Base-by-base conservation (phyloP, 2,888 invertebrate species). In the Nomada lathburiana region DNA sequence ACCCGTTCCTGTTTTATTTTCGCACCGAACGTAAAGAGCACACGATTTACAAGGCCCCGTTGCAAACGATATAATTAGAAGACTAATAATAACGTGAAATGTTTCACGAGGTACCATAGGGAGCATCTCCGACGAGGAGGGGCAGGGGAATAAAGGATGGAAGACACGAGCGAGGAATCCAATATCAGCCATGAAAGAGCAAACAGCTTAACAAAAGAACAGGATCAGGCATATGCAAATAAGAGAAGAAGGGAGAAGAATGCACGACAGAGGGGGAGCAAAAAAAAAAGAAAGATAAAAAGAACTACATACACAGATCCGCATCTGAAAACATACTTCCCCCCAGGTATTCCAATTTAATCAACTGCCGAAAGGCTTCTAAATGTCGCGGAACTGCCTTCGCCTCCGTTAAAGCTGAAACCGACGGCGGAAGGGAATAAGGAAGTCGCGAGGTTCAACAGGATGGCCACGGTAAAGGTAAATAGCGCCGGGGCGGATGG, bases 301-400 rank as follows among this genome's bases (percentile, higher is more conserved):
- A 5, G 29, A 53, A 18, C 7, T 47, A 20, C 26, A 13, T 5
- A 62, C 47, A 64, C 59, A 73, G 64, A 78, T 65, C 52, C 70
- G 7, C 68, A 36, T 26, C 53, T 23, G 59, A 57, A 67, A 83
- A 74, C 72, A 55, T 57, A 65, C 70, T 68, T 60, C 52, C 50
- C n/a, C 18, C 69, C 23, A 67, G 69, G 68, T 65, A 79, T 75
- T 70, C 76, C 83, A 84, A 83, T 84, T 83, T 84, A 80, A 83
- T 80, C 83, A 80, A 68, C 71, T 70, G 29, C 63, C 69, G 74
- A 79, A 76, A 83, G 74, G 73, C 80, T 72, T 74, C 82, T 84
- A 80, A 80, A 84, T 83, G 80, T 72, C 68, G 60, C 55, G 64
- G 59, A 64, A 83, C 60, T 69, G 62, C 65, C 74, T 64, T 59